phyloP scores from a whole-genome alignment of 2,888 invertebrate genomes.

The Heliconius cydno region DNA sequence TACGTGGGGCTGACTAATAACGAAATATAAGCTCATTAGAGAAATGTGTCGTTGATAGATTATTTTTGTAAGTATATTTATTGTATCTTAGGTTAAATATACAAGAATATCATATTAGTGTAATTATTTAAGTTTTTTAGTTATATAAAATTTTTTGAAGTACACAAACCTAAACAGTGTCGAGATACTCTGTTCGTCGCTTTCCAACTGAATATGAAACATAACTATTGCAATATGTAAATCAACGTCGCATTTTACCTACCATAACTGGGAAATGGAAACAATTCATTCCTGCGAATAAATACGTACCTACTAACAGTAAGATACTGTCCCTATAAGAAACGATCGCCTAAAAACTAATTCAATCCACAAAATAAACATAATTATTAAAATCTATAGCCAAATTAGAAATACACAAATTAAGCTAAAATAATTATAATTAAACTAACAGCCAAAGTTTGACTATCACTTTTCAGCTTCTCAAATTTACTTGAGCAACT shows the following conservation, averaged over 20 bases:
- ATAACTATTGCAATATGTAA: background rate
- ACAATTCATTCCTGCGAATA: too few relatives aligned
- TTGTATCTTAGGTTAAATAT: background rate
- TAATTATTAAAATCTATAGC: too few relatives aligned
- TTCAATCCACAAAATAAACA: too few relatives aligned
- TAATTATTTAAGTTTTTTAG: too few relatives aligned
- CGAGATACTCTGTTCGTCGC: background rate
- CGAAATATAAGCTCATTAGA: conserved; percentile 52
- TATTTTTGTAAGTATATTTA: background rate
- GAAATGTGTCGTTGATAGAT: conserved; percentile 8
- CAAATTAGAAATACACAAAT: background rate
- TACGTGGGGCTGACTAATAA: conserved; percentile 66
- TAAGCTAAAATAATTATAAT: background rate
- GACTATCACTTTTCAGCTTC: background rate
- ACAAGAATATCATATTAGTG: background rate
- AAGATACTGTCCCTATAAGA: too few relatives aligned
- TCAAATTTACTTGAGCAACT: background rate
- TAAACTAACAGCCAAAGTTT: background rate
- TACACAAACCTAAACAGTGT: background rate
- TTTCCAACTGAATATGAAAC: background rate
- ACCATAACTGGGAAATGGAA: too few relatives aligned
- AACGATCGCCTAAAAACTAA: too few relatives aligned
- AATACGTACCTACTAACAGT: too few relatives aligned
- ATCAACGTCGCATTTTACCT: too few relatives aligned
- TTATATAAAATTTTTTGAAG: too few relatives aligned